Percentiles rank a stretch among this genome's conserved stretches.
These are phyloP conservation scores for Lagria hirta DNA, from an alignment of 2,888 invertebrate genomes.

Conservation along the genomic window DNA sequence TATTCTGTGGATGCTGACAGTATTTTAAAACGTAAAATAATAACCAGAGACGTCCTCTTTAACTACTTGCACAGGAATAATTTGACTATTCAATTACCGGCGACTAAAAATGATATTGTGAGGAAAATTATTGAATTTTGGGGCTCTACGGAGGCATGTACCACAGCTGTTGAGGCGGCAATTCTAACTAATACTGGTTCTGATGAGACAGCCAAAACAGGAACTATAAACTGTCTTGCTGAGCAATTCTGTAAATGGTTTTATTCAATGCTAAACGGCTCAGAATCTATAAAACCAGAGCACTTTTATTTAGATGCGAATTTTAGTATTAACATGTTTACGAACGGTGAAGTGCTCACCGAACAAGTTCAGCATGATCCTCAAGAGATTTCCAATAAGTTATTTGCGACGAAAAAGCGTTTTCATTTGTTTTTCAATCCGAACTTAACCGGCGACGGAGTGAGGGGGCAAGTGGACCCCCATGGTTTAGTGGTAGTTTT, in stretches of 20 bases:
- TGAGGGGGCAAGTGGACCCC: slow-evolving; percentile 60
- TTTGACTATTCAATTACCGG: slow-evolving; percentile 52
- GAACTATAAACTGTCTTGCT: slow-evolving; percentile 53
- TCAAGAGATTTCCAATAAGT: slow-evolving; percentile 47
- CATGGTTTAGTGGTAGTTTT: slow-evolving; percentile 65
- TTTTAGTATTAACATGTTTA: slow-evolving; percentile 46
- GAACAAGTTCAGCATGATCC: slow-evolving; percentile 44
- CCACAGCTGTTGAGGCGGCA: not conserved
- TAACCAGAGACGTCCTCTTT: slow-evolving; percentile 60
- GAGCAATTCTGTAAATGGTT: slow-evolving; percentile 63
- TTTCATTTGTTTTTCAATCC: slow-evolving; percentile 62
- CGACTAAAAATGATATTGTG: slow-evolving; percentile 58
- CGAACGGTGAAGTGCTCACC: slow-evolving; percentile 34
- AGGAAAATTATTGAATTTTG: slow-evolving; percentile 55
- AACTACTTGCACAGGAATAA: slow-evolving; percentile 57
- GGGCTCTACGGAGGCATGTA: slow-evolving; percentile 37
- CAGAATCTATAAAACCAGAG: slow-evolving; percentile 50
- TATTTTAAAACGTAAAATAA: slow-evolving; percentile 56
- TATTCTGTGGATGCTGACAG: slow-evolving; percentile 55
- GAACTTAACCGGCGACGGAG: slow-evolving; percentile 60
- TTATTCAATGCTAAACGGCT: slow-evolving; percentile 55
- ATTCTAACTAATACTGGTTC: not conserved
- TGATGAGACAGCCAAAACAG: slow-evolving; percentile 9
- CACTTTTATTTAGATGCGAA: slow-evolving; percentile 62
- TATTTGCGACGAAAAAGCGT: slow-evolving; percentile 51